Evolutionary conservation across 2,797 vertebrate species (phyloP), one percentile per base, ranked within the genome.

Genomic region (Odontamblyopus rebecca): DNA sequence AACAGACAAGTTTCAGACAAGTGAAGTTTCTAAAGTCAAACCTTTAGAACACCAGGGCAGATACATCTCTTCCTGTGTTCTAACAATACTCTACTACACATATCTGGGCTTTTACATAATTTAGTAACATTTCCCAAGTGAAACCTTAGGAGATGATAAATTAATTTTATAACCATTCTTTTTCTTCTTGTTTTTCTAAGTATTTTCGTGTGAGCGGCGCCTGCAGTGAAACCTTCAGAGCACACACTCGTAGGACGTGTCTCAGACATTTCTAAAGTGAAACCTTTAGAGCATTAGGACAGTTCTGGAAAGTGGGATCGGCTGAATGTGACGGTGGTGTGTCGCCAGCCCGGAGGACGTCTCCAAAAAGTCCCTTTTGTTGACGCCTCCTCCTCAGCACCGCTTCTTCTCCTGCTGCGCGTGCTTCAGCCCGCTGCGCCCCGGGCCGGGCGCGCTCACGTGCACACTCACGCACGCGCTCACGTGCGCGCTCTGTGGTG

Each of bases 381-480:
- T 66, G 80, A 81, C 53, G 85, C 85, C 91, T 92, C 92, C 86
- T 88, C 68, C 89, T 92, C 88, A 80, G 91, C 92, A 88, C 91
- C 92, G 90, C 92, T 92, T 93, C 92, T 90, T 92, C 92, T 91
- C 89, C 92, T 91, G 64, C 91, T 89, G 90, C 89, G 91, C 91
- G 83, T 92, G 89, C 93, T 81, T 91, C 82, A 80, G 79, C 78
- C 76, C 79, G 89, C 91, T 89, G 73, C n/a, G 86, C 85, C 81
- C 90, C 79, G 83, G 70, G 89, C 41, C 63, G 26, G 63, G 41
- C 63, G 19, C n/a, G 11, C 41, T 15, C 41, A 44, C 41, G 12
- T 44, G 41, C 41, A 44, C 41, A 44, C 11, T 13, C 12, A 44
- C 12, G 41, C 15, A 5, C 41, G 41, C 12, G 12, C 41, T 44